These are phyloP conservation scores for Siniperca scherzeri DNA, from an alignment of 2,797 vertebrate genomes.

Conservation along the genomic window DNA sequence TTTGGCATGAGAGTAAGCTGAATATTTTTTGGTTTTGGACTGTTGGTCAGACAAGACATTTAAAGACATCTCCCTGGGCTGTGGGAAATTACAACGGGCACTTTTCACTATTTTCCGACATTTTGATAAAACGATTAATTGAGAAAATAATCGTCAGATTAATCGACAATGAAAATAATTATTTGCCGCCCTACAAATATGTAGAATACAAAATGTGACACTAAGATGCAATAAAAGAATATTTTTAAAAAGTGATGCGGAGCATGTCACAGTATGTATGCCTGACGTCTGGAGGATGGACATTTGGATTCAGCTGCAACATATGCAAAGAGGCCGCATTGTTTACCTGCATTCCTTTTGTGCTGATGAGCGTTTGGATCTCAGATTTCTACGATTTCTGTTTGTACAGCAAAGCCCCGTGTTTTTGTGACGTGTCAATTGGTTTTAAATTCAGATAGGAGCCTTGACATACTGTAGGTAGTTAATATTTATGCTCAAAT, in stretches of 20 bases:
- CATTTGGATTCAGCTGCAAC: neutral
- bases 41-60: neutral
- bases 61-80: neutral
- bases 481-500: neutral
- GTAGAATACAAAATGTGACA: neutral
- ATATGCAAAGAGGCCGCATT: neutral
- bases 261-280: neutral
- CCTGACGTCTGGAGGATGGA: neutral
- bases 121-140: neutral
- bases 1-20: neutral
- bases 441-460: neutral
- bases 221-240: neutral
- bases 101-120: neutral
- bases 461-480: rapidly evolving
- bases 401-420: neutral
- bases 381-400: neutral
- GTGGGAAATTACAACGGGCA: neutral
- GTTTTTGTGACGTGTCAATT: neutral
- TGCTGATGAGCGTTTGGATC: neutral
- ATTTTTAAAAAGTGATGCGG: neutral
- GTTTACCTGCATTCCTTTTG: neutral
- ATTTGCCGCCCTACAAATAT: neutral
- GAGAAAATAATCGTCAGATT: no score
- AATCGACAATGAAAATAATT: neutral
- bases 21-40: neutral